phyloP scores from a whole-genome alignment of 2,113 vertebrate genomes.

The Corydoras maculifer region DNA sequence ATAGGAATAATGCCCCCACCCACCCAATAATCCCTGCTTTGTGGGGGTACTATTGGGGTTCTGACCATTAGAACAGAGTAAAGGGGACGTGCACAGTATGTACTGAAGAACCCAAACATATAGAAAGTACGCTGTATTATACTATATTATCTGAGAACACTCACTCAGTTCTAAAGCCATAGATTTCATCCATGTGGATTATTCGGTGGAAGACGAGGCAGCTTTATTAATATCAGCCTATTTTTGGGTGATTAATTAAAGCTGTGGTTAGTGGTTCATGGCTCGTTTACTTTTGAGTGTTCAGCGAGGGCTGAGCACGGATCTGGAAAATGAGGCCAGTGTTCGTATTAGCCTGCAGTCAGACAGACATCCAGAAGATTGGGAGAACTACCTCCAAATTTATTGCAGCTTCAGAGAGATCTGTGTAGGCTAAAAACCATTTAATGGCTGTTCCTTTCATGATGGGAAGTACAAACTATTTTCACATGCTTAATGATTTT shows the following conservation, averaged over 20 bases:
- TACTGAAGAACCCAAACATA: too few species aligned
- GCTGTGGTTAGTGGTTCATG: not conserved
- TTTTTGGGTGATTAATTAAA: not conserved
- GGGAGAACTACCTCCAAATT: not conserved
- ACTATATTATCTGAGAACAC: not conserved
- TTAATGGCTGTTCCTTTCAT: too few species aligned
- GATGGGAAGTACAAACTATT: too few species aligned
- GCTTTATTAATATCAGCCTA: not conserved
- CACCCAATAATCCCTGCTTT: too few species aligned
- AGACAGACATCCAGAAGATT: not conserved
- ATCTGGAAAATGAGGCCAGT: not conserved
- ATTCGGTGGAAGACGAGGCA: not conserved
- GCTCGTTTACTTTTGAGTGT: not conserved
- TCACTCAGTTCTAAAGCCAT: not conserved
- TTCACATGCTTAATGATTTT: too few species aligned
- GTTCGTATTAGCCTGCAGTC: not conserved
- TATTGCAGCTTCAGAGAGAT: not conserved
- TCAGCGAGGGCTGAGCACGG: not conserved
- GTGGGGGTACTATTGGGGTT: too few species aligned
- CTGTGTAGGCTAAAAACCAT: too few species aligned
- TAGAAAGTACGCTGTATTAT: not conserved
- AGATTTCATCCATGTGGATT: not conserved
- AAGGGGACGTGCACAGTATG: too few species aligned
- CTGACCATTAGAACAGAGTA: too few species aligned
- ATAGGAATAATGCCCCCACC: too few species aligned